phyloP scores from a whole-genome alignment of 2,888 invertebrate genomes.

The Papilio gigon region DNA sequence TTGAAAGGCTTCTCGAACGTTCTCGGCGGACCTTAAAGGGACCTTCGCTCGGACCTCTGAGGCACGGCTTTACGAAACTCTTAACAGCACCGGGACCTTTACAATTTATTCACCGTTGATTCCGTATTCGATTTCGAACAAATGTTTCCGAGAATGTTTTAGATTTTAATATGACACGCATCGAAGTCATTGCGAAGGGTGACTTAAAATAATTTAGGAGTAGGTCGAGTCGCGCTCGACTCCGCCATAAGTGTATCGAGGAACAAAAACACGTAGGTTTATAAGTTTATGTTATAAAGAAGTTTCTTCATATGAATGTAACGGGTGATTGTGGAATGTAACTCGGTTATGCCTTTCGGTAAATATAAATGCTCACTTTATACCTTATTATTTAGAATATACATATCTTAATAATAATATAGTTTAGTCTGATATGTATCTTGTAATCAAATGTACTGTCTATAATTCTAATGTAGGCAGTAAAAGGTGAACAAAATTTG shows the following conservation, averaged over 20 bases:
- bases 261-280: constrained; percentile 56
- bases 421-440: constrained; percentile 43
- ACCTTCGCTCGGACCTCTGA: constrained; percentile 53
- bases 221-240: constrained; percentile 63
- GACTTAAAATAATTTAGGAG: constrained; percentile 57
- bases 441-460: constrained; percentile 29
- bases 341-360: constrained; percentile 44
- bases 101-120: constrained; percentile 57
- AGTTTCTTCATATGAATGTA: constrained; percentile 42
- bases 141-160: constrained; percentile 65
- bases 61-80: constrained; percentile 81
- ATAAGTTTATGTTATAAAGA: constrained; percentile 48
- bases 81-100: constrained; percentile 66
- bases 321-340: constrained; percentile 45
- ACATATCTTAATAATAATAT: constrained; percentile 49
- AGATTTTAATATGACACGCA: constrained; percentile 57
- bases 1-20: constrained; percentile 40
- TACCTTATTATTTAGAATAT: constrained; percentile 48
- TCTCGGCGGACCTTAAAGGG: constrained; percentile 30
- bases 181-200: constrained; percentile 49
- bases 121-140: constrained; percentile 60
- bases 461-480: constrained; percentile 25
- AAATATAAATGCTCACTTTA: constrained; percentile 50
- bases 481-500: constrained; percentile 40
- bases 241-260: constrained; percentile 79